Evolutionary conservation across 2,888 invertebrate species (phyloP).

Genomic region (Stenolophus ochropezus): DNA sequence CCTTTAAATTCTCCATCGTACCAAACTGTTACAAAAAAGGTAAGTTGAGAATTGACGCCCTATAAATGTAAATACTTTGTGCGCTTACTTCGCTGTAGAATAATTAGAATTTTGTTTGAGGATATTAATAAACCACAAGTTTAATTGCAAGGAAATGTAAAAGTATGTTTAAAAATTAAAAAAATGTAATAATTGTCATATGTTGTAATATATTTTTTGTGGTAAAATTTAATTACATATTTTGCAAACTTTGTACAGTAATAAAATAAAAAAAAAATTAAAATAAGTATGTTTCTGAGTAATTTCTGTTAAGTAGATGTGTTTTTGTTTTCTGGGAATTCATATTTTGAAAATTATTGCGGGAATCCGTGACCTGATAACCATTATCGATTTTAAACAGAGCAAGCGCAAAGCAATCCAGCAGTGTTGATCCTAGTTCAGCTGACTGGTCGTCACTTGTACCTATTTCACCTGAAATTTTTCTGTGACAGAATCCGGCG

Average conservation of each 20-base stretch:
- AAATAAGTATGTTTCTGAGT: not conserved
- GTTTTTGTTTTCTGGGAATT: no score
- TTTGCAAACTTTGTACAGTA: no score
- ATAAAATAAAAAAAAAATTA: not conserved
- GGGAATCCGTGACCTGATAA: conserved; percentile 60
- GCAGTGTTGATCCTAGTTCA: conserved; percentile 44
- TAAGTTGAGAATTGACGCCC: conserved; percentile 68
- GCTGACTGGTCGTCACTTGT: conserved; percentile 45
- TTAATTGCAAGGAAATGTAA: no score
- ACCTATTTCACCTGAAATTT: conserved; percentile 41
- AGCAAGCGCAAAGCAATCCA: conserved; percentile 50
- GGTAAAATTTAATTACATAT: no score
- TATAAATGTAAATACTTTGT: not conserved
- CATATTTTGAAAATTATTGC: conserved; percentile 44
- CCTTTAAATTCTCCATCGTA: conserved; percentile 76
- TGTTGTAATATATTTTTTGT: no score
- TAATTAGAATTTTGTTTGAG: not conserved
- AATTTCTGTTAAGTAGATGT: no score
- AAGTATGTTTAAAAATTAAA: no score
- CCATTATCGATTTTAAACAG: conserved; percentile 57
- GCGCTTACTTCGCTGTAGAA: not conserved
- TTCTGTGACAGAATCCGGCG: conserved; percentile 60
- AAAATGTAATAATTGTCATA: no score
- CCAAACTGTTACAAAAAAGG: conserved; percentile 79
- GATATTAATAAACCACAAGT: no score